Conservation (phyloP, 1,140 invertebrate genomes). For the Neuroterus valhalla region DNA sequence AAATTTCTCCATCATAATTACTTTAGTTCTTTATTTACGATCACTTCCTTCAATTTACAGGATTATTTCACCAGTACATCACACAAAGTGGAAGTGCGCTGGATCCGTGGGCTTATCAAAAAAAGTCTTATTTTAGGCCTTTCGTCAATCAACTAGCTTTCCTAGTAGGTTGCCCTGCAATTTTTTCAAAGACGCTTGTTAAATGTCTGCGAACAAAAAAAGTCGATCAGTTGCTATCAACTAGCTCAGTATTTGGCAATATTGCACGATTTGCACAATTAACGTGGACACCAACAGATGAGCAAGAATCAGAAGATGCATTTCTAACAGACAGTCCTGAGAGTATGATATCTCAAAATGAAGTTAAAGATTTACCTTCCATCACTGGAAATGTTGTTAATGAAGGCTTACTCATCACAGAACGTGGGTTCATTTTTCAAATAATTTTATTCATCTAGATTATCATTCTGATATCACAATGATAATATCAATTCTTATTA, state of each 20-base stretch:
- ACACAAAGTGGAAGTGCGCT: slow-evolving; percentile 4
- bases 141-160: slow-evolving; percentile 21
- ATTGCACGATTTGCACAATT: slow-evolving; percentile 2
- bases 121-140: slow-evolving; percentile 26
- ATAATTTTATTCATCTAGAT: not conserved
- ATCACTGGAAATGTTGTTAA: slow-evolving; percentile 1
- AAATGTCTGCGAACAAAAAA: not conserved
- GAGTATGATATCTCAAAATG: not conserved
- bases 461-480: not conserved
- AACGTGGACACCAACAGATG: slow-evolving; percentile 7
- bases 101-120: slow-evolving; percentile 9
- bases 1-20: not conserved
- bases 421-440: not conserved
- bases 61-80: slow-evolving; percentile 6
- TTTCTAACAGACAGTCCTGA: slow-evolving; percentile 7
- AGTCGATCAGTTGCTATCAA: not conserved
- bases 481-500: not conserved
- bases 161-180: not conserved
- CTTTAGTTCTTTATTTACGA: not conserved
- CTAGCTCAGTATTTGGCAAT: not conserved
- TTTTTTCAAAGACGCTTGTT: not conserved
- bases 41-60: not conserved
- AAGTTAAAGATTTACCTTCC: not conserved
- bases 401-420: not conserved
- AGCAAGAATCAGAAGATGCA: slow-evolving; percentile 10